These are phyloP conservation scores for Boulengeromyrus knoepffleri DNA, from an alignment of 2,113 vertebrate species.

Conservation along the genomic window DNA sequence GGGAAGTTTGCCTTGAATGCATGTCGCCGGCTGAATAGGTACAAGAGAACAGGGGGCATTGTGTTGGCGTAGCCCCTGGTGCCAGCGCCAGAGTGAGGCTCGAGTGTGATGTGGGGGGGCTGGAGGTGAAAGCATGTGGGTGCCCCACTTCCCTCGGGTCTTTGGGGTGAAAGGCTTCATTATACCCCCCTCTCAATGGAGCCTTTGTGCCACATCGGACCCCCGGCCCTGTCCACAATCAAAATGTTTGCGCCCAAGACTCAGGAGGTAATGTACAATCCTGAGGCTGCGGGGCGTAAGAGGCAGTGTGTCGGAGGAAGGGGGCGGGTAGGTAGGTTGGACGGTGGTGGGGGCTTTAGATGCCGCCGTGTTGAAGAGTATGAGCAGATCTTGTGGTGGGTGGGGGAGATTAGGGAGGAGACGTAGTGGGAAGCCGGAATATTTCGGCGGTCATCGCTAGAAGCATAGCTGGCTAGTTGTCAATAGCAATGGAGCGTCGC, in stretches of 20 bases:
- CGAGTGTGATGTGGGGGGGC: conserved; percentile 18
- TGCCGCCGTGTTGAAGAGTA: background rate
- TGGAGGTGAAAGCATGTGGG: conserved; percentile 14
- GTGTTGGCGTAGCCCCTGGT: background rate
- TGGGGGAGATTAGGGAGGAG: background rate
- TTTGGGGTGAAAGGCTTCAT: conserved; percentile 53
- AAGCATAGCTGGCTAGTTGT: background rate
- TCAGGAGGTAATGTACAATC: background rate
- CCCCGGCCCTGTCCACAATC: conserved; percentile 38
- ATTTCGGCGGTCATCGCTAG: background rate
- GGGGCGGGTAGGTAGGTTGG: background rate
- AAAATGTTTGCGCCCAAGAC: conserved; percentile 45
- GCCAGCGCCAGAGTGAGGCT: background rate
- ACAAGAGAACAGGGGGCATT: background rate
- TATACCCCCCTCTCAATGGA: conserved; percentile 41
- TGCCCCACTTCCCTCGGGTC: background rate
- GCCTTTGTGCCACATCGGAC: background rate
- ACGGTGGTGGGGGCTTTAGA: background rate
- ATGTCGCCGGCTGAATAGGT: background rate
- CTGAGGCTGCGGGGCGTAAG: conserved; percentile 5
- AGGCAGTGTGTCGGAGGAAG: background rate
- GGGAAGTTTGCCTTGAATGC: background rate
- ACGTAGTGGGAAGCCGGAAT: background rate
- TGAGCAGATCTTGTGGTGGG: background rate
- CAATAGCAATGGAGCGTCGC: background rate